Conservation (phyloP, 2,113 vertebrate species). For the Argyrosomus japonicus region DNA sequence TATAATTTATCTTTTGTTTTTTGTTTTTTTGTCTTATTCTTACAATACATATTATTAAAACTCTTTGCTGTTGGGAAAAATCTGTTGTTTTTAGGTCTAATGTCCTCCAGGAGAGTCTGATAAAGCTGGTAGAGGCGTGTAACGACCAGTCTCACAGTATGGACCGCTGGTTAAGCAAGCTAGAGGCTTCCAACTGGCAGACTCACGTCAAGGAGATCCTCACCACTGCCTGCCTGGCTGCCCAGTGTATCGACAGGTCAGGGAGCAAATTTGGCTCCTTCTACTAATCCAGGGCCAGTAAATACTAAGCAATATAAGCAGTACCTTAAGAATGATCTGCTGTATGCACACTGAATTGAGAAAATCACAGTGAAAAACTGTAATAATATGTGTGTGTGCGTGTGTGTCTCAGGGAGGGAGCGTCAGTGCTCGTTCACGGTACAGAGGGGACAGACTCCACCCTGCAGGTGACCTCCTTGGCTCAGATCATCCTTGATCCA, state of each 20-base stretch:
- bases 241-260: constrained; percentile 97
- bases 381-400: not conserved
- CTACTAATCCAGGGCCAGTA: not conserved
- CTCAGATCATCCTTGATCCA: constrained; percentile 97
- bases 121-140: constrained; percentile 97
- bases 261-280: not conserved
- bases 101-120: constrained; percentile 95
- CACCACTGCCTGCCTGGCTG: constrained; percentile 94
- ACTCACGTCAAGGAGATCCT: constrained; percentile 96
- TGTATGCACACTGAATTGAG: not conserved
- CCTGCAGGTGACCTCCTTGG: constrained; percentile 95
- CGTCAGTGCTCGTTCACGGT: constrained; percentile 94
- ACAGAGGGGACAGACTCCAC: constrained; percentile 96
- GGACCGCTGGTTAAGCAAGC: constrained; percentile 97
- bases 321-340: not conserved
- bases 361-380: not conserved
- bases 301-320: not conserved
- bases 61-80: not conserved
- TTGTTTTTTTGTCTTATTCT: not conserved
- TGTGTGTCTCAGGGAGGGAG: constrained; percentile 88
- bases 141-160: constrained; percentile 97
- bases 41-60: not conserved
- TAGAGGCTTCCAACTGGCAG: constrained; percentile 98
- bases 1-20: too few relatives aligned
- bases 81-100: constrained; percentile 84